Conservation (phyloP, 2,113 vertebrate genomes). For the Silurus glanis region DNA sequence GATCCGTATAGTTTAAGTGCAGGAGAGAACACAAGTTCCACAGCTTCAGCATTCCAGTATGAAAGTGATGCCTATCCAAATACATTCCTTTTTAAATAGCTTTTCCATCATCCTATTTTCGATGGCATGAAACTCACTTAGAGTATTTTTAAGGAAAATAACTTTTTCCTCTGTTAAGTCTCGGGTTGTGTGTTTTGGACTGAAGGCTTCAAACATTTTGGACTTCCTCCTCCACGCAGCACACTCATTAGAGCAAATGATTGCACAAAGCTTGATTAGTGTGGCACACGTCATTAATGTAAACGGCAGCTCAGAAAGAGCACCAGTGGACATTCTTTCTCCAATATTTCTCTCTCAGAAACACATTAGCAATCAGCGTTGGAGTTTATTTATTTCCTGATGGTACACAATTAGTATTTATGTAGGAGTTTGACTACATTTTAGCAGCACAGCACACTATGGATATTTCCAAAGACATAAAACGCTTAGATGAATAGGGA, state of each 20-base stretch:
- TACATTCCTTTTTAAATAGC: conserved; percentile 47
- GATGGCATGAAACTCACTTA: conserved; percentile 36
- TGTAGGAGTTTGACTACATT: not conserved
- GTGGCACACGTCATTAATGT: not conserved
- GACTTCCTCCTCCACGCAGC: not conserved
- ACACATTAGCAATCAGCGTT: not conserved
- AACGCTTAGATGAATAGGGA: not conserved
- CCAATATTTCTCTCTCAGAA: not conserved
- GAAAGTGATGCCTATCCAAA: conserved; percentile 33
- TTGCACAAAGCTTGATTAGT: conserved; percentile 4
- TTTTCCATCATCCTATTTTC: conserved; percentile 56
- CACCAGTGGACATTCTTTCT: not conserved
- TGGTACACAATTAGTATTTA: not conserved
- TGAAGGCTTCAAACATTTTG: not conserved
- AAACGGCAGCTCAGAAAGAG: not conserved
- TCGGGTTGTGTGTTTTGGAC: conserved; percentile 24
- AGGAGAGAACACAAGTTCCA: not conserved
- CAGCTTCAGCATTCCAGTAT: conserved; percentile 21
- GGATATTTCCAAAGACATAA: not conserved
- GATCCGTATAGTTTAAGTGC: not conserved
- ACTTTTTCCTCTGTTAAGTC: conserved; percentile 29
- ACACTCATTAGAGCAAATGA: conserved; percentile 22
- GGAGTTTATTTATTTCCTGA: not conserved
- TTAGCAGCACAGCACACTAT: not conserved
- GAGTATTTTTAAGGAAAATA: conserved; percentile 36